phyloP scores from a whole-genome alignment of 1,140 invertebrate species.

The Trissolcus basalis region DNA sequence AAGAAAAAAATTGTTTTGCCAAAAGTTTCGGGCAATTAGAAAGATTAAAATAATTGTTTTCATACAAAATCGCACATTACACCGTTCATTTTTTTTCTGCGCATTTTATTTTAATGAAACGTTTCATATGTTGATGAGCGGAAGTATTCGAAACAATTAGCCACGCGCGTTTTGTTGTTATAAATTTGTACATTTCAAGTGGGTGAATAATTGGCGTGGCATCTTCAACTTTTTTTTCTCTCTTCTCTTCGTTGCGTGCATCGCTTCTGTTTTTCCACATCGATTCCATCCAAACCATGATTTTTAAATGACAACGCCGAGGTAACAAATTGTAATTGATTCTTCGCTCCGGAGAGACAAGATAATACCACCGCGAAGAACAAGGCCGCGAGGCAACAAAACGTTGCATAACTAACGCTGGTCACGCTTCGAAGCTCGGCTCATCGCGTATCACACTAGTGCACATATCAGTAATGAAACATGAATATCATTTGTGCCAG shows the following conservation, averaged over 20 bases:
- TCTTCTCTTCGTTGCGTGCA: neutral
- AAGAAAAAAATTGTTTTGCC: too few species aligned
- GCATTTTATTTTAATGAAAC: too few species aligned
- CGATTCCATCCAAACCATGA: conserved; percentile 31
- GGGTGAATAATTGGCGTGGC: conserved; percentile 18
- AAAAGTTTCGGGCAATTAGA: too few species aligned
- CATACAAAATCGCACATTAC: too few species aligned
- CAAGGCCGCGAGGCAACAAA: conserved; percentile 72
- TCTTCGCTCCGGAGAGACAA: conserved; percentile 62
- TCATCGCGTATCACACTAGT: conserved; percentile 46
- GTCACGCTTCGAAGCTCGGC: conserved; percentile 72
- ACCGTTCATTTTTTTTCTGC: too few species aligned
- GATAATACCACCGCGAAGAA: conserved; percentile 68
- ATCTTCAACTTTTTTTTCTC: conserved; percentile 11
- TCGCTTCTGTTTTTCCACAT: conserved; percentile 28
- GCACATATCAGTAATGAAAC: conserved; percentile 48
- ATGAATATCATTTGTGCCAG: conserved; percentile 34
- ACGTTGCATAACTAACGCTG: conserved; percentile 74
- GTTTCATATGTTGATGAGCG: neutral
- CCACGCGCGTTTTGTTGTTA: conserved; percentile 1
- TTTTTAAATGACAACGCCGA: conserved; percentile 56
- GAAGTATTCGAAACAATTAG: conserved; percentile 13
- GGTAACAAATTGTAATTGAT: conserved; percentile 69
- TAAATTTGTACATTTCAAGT: conserved; percentile 6
- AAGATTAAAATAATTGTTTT: too few species aligned